Evolutionary conservation across 2,113 vertebrate species (phyloP).

Genomic region (Actinemys pallida): DNA sequence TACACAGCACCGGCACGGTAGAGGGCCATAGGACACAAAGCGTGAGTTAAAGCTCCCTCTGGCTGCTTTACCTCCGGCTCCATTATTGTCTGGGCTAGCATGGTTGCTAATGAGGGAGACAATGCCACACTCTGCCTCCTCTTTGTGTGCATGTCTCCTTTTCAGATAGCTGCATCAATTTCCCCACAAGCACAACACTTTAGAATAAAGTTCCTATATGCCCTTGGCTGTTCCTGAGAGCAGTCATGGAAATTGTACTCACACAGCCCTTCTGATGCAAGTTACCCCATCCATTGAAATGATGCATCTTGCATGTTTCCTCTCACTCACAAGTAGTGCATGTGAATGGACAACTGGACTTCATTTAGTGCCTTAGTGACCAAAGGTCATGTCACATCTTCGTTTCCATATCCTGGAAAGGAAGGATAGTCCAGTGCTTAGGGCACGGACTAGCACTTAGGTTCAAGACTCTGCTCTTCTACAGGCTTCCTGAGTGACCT

Average conservation of each 20-base stretch:
- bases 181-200: background rate
- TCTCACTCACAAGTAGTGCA: background rate
- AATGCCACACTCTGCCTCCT: background rate
- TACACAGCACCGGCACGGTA: background rate
- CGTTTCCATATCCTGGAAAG: background rate
- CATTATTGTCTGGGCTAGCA: background rate
- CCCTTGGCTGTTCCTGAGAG: background rate
- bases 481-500: background rate
- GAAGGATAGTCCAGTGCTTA: background rate
- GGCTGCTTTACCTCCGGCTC: background rate
- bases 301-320: fast-evolving
- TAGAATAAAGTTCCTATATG: background rate
- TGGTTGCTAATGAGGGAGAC: background rate
- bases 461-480: background rate
- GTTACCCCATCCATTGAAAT: background rate
- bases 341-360: background rate
- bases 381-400: background rate
- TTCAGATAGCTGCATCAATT: background rate
- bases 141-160: background rate
- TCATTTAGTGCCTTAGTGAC: conserved; percentile 23
- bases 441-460: background rate
- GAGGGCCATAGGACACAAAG: background rate
- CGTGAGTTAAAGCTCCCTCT: background rate
- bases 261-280: background rate
- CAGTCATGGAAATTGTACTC: background rate